These are phyloP conservation scores for Polylopha cassiicola DNA, from an alignment of 2,888 invertebrate species.

Conservation along the genomic window DNA sequence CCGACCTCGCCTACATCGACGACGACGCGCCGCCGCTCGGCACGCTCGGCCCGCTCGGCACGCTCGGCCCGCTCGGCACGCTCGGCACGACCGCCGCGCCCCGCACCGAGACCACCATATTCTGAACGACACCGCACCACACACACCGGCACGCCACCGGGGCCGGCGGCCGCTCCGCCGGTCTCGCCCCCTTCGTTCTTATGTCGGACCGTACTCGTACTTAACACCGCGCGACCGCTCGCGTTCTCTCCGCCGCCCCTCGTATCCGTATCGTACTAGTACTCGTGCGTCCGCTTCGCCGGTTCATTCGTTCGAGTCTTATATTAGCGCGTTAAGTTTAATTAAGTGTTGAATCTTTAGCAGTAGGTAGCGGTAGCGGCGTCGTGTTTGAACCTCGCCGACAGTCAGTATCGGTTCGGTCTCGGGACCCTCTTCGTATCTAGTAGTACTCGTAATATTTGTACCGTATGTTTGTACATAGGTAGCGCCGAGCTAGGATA, in stretches of 20 bases:
- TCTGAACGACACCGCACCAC: constrained; percentile 37
- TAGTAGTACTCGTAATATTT: constrained; percentile 18
- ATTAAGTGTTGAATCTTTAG: constrained; percentile 64
- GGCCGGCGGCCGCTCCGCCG: constrained; percentile 27
- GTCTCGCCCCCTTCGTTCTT: constrained; percentile 25
- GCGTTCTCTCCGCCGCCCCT: constrained; percentile 37
- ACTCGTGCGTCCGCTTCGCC: constrained; percentile 31
- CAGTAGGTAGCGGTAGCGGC: constrained; percentile 58
- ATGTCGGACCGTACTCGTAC: constrained; percentile 38
- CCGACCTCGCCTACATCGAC: constrained; percentile 91
- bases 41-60: constrained; percentile 44
- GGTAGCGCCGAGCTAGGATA: no score
- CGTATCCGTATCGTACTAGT: constrained; percentile 32
- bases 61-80: not conserved
- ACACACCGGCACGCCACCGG: constrained; percentile 31
- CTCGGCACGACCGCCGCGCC: constrained; percentile 31
- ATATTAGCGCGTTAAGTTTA: constrained; percentile 47
- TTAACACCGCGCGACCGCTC: constrained; percentile 43
- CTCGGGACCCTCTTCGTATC: constrained; percentile 40
- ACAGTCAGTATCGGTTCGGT: constrained; percentile 38
- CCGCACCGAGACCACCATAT: constrained; percentile 66
- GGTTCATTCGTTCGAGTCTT: constrained; percentile 35
- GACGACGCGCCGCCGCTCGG: constrained; percentile 76
- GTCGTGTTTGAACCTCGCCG: constrained; percentile 37
- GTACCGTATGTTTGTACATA: constrained; percentile 17